Percentiles rank a stretch among this genome's conserved stretches.
phyloP scores from a whole-genome alignment of 2,113 vertebrate genomes.

The Hydrochoerus hydrochaeris region DNA sequence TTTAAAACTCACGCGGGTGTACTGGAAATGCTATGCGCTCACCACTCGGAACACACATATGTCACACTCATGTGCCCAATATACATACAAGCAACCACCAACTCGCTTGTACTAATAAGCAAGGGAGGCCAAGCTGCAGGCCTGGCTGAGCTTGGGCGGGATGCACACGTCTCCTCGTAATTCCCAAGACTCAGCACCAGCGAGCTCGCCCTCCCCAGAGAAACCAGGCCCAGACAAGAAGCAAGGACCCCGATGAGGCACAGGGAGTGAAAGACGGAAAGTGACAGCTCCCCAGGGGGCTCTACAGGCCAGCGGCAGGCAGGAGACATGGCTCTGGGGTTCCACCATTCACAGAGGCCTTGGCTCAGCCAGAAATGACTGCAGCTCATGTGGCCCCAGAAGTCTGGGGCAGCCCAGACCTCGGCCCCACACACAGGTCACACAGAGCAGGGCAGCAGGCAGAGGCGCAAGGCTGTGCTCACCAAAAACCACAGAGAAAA shows the following conservation, averaged over 20 bases:
- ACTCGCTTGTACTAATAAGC: slow-evolving; percentile 67
- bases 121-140: neutral
- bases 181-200: neutral
- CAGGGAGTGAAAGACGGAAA: neutral
- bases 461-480: neutral
- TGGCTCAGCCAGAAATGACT: neutral
- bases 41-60: neutral
- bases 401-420: neutral
- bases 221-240: neutral
- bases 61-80: neutral
- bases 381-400: accelerated
- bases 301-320: neutral
- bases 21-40: accelerated
- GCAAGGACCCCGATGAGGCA: neutral
- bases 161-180: slow-evolving; percentile 49
- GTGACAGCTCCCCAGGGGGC: neutral
- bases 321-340: neutral
- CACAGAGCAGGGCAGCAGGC: neutral
- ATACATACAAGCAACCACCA: neutral
- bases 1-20: neutral
- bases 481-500: neutral
- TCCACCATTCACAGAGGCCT: neutral
- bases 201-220: neutral
- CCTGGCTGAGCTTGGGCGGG: neutral
- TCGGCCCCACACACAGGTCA: no score